phyloP scores from a whole-genome alignment of 2,113 vertebrate genomes.

The Carassius gibelio region DNA sequence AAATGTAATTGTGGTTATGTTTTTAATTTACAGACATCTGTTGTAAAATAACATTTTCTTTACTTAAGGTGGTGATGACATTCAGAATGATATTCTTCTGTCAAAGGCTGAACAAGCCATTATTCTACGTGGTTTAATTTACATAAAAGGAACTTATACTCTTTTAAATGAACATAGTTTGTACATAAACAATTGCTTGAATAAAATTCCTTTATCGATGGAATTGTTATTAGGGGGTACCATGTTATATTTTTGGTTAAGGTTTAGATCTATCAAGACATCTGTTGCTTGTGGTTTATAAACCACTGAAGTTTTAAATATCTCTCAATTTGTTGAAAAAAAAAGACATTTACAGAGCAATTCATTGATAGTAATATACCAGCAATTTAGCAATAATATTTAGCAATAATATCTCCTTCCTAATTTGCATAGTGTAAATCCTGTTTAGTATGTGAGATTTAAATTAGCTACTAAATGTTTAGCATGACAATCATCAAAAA shows the following conservation, averaged over 20 bases:
- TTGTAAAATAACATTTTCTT: not conserved
- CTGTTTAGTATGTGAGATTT: not conserved
- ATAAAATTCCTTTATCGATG: not conserved
- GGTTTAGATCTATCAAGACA: not conserved
- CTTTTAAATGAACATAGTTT: not conserved
- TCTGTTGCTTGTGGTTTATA: not conserved
- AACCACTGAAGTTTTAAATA: conserved; percentile 10
- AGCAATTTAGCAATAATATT: no score
- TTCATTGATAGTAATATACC: not conserved
- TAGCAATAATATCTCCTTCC: not conserved
- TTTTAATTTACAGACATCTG: not conserved
- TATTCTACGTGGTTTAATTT: not conserved
- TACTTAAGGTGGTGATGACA: not conserved
- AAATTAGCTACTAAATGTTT: not conserved
- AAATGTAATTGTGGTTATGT: not conserved
- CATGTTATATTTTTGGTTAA: not conserved
- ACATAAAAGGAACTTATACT: not conserved
- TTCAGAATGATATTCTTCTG: not conserved
- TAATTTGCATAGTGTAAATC: not conserved
- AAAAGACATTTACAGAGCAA: not conserved
- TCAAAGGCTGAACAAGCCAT: not conserved
- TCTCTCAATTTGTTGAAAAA: not conserved
- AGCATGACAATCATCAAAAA: not conserved
- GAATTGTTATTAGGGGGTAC: not conserved
- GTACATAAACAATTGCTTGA: not conserved